Evolutionary conservation across 2,113 vertebrate species (phyloP), one percentile per base, ranked within the genome.

Genomic region (Lagopus muta): DNA sequence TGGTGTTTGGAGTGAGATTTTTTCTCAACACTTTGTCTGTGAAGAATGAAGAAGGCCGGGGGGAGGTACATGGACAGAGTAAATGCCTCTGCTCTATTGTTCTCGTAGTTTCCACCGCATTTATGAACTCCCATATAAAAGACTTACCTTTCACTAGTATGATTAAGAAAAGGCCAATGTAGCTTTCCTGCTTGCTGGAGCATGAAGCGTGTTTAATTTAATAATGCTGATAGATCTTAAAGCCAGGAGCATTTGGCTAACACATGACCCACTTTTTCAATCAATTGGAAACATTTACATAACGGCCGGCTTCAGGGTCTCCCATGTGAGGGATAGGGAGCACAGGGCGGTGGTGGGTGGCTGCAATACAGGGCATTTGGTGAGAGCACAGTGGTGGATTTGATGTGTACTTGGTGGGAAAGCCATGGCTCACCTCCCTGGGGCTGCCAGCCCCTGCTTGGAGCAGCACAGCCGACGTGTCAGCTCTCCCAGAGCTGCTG

Each of bases 181-280:
- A 97, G 98, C 97, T 97, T 90, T 94, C 92, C 97, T 11, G 96
- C 96, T 98, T 97, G 86, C 95, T 93, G 97, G 97, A 98, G 98
- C 98, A 74, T 99, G 98, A 99, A 99, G 98, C 98, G 97, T 98
- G 98, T 98, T 98, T 99, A 99, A 99, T 99, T 98, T 98, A 99
- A 98, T 98, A 98, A 98, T 95, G 95, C 97, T 98, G 98, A 98
- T 98, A 98, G 98, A 98, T 98, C 98, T 98, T 97, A 96, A 97
- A 98, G 98, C 98, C 98, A 96, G 97, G 96, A 98, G 98, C 98
- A 76, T 96, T 98, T 98, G 98, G 97, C 92, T 94, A 97, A 97
- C 97, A 95, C 97, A 97, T 99, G 99, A 99, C 99, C 99, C 98
- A 99, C 97, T 99, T 99, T 98, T 98, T 94, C 97, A 90, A 94